These are phyloP conservation scores for Dynastes grantii DNA, from an alignment of 2,888 invertebrate species.

Conservation along the genomic window DNA sequence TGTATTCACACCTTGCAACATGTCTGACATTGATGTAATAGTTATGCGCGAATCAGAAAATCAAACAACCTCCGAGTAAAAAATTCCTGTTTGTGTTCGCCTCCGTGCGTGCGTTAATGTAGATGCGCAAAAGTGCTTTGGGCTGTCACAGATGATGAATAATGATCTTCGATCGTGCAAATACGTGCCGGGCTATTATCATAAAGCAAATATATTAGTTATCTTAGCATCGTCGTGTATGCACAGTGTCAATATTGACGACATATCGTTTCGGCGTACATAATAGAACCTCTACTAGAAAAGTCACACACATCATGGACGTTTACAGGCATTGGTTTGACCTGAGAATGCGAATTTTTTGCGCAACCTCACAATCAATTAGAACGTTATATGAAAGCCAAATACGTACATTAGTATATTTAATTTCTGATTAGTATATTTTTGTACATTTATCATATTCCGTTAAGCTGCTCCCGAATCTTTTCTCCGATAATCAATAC, in stretches of 20 bases:
- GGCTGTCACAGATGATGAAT: constrained; percentile 32
- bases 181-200: constrained; percentile 29
- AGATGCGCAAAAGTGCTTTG: constrained; percentile 25
- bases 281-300: constrained; percentile 3
- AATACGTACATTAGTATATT: background rate
- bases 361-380: constrained; percentile 2
- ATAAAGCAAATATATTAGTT: constrained; percentile 30
- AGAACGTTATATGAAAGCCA: constrained; percentile 17
- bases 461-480: background rate
- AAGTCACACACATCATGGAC: constrained; percentile 4
- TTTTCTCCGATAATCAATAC: background rate
- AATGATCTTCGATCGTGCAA: constrained; percentile 32
- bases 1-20: constrained; percentile 6
- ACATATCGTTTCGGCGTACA: constrained; percentile 10
- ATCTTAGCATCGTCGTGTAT: constrained; percentile 17
- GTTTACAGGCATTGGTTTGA: background rate
- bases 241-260: constrained; percentile 15
- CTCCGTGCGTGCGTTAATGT: constrained; percentile 15
- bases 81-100: background rate
- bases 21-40: constrained; percentile 36
- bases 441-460: background rate
- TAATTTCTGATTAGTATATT: background rate
- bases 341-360: background rate
- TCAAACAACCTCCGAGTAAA: constrained; percentile 13
- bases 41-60: constrained; percentile 36